Evolutionary conservation across 2,888 invertebrate genomes (phyloP), one percentile per base, ranked within the genome.

Genomic region (Troilus luridus): DNA sequence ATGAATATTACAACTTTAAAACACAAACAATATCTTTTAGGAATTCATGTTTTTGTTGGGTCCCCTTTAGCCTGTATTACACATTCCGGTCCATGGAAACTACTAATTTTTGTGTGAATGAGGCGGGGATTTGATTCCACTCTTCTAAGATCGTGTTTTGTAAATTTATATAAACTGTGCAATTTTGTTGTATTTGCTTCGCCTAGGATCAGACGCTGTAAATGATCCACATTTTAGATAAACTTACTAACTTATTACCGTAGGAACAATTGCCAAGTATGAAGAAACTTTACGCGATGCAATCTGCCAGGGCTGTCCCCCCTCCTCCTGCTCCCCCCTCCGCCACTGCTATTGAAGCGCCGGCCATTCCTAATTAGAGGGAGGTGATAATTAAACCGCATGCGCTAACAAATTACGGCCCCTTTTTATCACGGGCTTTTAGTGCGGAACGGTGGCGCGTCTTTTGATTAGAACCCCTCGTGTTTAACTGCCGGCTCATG

Each of bases 361-460:
- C 85, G 85, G 56, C 85, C 85, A 56, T 56, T 56, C 54, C 85
- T 85, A 85, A 54, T 85, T 56, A 85, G 54, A 56, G n/a, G 85
- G 6, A 85, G 85, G 85, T 85, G 85, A 85, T 85, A 85, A 85
- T 85, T 85, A 85, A 85, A 85, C 85, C 56, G 85, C 85, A 85
- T 54, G 56, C 85, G 56, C 56, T 85, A 85, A 85, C 85, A 56
- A 85, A 85, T 85, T 85, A 56, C n/a, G 1, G 19, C 19, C 10
- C 54, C 56, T 85, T 85, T 85, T 85, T 72, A 72, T 72, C 72
- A 27, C 17, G 24, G 67, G 24, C 67, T 67, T 67, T 67, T 67
- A 67, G 67, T 10, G 67, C 67, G 67, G 67, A 72, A 72, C 27
- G 72, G 72, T 0, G 17, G 17, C 27, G 72, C 72, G 72, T 17